Conservation (phyloP, 2,113 vertebrate genomes). For the Pogona vitticeps region DNA sequence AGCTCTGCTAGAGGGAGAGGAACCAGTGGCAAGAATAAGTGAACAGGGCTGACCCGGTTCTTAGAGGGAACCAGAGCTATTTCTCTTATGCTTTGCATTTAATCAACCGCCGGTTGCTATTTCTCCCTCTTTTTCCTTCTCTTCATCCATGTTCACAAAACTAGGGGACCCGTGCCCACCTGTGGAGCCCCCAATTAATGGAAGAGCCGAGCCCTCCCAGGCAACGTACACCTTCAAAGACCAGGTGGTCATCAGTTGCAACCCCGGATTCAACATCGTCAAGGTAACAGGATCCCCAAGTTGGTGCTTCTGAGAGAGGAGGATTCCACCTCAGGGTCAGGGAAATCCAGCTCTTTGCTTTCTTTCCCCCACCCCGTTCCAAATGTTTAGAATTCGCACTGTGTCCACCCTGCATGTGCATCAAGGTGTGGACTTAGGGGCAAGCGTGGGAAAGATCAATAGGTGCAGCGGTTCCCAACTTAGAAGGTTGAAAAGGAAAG, state of each 20-base stretch:
- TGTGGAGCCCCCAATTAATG: conserved; percentile 74
- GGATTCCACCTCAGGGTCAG: not conserved
- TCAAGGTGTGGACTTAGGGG: too few relatives aligned
- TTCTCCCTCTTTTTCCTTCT: conserved; percentile 30
- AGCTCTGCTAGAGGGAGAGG: not conserved
- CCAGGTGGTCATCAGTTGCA: conserved; percentile 88
- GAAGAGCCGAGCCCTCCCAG: conserved; percentile 84
- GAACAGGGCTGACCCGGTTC: too few relatives aligned
- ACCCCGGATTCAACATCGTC: conserved; percentile 83
- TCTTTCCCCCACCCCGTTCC: too few relatives aligned
- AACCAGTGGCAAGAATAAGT: not conserved
- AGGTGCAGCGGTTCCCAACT: too few relatives aligned
- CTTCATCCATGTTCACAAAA: not conserved
- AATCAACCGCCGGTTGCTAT: conserved; percentile 6
- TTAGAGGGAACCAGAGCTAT: not conserved
- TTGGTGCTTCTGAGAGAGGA: not conserved
- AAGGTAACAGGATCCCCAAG: conserved; percentile 73
- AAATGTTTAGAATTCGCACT: too few relatives aligned
- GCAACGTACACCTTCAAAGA: conserved; percentile 90
- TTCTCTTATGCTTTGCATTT: not conserved
- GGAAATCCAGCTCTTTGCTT: too few relatives aligned
- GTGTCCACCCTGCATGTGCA: too few relatives aligned
- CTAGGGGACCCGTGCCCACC: conserved; percentile 83
- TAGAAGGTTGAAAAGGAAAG: too few relatives aligned
- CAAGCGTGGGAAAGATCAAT: too few relatives aligned